Conservation (phyloP, 2,797 vertebrate species). For the Eremophila alpestris region DNA sequence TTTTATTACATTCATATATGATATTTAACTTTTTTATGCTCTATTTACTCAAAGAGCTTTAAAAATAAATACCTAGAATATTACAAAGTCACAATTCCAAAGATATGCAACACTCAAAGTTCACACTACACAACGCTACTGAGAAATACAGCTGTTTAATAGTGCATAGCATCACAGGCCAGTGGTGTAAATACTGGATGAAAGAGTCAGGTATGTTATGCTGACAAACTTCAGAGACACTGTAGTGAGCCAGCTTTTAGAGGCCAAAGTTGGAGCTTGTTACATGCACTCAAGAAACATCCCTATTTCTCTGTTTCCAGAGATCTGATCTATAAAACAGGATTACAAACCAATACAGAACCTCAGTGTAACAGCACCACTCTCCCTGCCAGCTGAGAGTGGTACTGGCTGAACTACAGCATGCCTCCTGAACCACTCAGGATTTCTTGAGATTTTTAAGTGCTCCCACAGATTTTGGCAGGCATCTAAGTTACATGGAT, state of each 20-base stretch:
- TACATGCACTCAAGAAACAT: not conserved
- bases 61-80: not conserved
- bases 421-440: not conserved
- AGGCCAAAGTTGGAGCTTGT: not conserved
- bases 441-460: not conserved
- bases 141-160: not conserved
- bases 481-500: not conserved
- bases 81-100: not conserved
- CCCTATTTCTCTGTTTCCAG: not conserved
- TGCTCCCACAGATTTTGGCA: not conserved
- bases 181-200: not conserved
- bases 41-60: not conserved
- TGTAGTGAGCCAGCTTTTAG: not conserved
- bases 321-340: not conserved
- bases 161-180: not conserved
- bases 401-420: too few species aligned
- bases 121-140: accelerated
- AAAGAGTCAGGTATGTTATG: not conserved
- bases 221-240: not conserved
- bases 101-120: not conserved
- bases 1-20: not conserved
- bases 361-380: not conserved
- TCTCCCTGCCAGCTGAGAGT: not conserved
- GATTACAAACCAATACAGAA: not conserved
- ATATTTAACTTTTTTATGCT: not conserved